Percentiles rank a stretch among this genome's conserved stretches.
These are phyloP conservation scores for Hypotaenidia okinawae DNA, from an alignment of 2,797 vertebrate species.

Conservation along the genomic window DNA sequence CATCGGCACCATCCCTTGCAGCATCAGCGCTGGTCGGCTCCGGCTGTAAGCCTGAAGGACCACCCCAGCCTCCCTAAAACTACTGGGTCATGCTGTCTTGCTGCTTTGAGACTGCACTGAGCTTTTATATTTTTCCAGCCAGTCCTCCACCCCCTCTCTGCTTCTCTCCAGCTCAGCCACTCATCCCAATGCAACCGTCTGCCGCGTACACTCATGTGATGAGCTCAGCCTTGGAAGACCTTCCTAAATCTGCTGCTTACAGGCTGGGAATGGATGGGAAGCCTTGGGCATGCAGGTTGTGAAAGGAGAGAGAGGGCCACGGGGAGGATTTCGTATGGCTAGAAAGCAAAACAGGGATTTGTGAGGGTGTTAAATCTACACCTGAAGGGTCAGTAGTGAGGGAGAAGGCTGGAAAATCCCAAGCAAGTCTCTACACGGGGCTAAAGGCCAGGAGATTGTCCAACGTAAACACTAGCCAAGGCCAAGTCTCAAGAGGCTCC, in stretches of 20 bases:
- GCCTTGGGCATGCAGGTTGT: not conserved
- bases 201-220: not conserved
- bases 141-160: not conserved
- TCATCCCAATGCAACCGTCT: not conserved
- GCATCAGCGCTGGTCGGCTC: not conserved
- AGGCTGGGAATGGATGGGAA: not conserved
- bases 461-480: not conserved
- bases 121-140: not conserved
- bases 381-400: not conserved
- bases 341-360: not conserved
- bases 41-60: not conserved
- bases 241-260: not conserved
- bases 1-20: not conserved
- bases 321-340: not conserved
- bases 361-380: not conserved
- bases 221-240: not conserved
- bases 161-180: not conserved
- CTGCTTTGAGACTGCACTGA: not conserved
- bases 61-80: not conserved
- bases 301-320: not conserved
- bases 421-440: not conserved
- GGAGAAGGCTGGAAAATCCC: constrained; percentile 11
- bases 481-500: not conserved
- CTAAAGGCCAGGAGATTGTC: not conserved
- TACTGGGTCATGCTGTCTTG: not conserved